Conservation (phyloP, 2,797 vertebrate species). For the Spea hammondii region DNA sequence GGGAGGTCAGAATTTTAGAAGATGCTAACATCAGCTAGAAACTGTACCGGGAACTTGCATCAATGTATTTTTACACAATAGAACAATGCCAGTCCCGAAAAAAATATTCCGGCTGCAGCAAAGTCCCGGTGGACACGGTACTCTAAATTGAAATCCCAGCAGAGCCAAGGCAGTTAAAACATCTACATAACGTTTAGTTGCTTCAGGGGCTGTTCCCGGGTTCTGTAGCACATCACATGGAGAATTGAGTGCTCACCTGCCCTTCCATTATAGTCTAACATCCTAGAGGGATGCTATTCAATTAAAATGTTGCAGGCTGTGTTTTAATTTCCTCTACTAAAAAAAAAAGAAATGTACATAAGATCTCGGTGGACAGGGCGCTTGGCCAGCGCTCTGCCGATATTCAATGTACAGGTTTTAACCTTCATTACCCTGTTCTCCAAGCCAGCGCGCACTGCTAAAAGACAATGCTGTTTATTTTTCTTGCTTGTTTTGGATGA, state of each 20-base stretch:
- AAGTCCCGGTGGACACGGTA: slow-evolving; percentile 31
- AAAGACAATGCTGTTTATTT: neutral
- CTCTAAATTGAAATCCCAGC: slow-evolving; percentile 45
- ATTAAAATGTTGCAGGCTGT: slow-evolving; percentile 48
- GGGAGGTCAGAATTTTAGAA: slow-evolving; percentile 43
- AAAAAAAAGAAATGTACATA: slow-evolving; percentile 11
- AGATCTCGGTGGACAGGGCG: slow-evolving; percentile 22
- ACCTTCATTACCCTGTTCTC: slow-evolving; percentile 11
- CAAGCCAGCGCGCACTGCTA: neutral
- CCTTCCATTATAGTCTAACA: slow-evolving; percentile 51
- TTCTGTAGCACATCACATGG: slow-evolving; percentile 40
- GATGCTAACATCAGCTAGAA: slow-evolving; percentile 52
- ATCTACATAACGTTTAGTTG: slow-evolving; percentile 51
- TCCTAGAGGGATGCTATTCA: slow-evolving; percentile 47
- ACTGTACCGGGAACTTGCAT: slow-evolving; percentile 24
- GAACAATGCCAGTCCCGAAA: slow-evolving; percentile 43
- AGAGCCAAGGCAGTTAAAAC: slow-evolving; percentile 48
- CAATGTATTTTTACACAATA: slow-evolving; percentile 50
- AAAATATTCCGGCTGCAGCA: slow-evolving; percentile 36
- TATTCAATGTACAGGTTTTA: neutral
- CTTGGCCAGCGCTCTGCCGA: slow-evolving; percentile 10
- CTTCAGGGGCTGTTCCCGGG: slow-evolving; percentile 45
- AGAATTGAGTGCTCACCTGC: slow-evolving; percentile 52
- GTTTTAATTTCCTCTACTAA: slow-evolving; percentile 46
- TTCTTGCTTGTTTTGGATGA: too few relatives aligned